Evolutionary conservation across 2,797 vertebrate genomes (phyloP).

Genomic region (Ctenosaura bakeri): DNA sequence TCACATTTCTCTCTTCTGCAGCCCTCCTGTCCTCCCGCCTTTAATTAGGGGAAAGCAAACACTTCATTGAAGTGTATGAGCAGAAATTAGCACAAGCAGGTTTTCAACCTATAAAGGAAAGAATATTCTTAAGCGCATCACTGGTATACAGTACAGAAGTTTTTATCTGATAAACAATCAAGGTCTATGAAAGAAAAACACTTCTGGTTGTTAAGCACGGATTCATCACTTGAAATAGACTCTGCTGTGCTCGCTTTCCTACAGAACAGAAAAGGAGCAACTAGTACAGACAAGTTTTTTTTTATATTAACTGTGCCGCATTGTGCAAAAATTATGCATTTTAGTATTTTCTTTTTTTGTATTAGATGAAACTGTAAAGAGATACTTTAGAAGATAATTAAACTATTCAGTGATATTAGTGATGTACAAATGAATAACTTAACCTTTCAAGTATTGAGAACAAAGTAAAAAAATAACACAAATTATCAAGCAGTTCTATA

Average conservation of each 20-base stretch:
- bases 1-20: background rate
- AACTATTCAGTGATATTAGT: background rate
- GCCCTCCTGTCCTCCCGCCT: no score
- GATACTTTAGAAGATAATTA: background rate
- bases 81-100: background rate
- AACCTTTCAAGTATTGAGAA: background rate
- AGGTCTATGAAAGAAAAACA: background rate
- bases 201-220: background rate
- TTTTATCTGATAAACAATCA: background rate
- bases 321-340: background rate
- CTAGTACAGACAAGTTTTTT: background rate
- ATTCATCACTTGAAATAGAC: background rate
- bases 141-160: background rate
- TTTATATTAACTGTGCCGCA: background rate
- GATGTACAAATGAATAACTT: background rate
- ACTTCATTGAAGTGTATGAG: background rate
- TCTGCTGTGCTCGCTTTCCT: background rate
- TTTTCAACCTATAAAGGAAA: conserved; percentile 4
- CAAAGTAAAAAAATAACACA: background rate
- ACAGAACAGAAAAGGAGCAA: background rate
- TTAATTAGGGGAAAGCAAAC: background rate
- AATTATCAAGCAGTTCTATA: background rate
- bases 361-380: background rate
- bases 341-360: background rate
- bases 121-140: background rate